Base-by-base conservation (phyloP, 2,888 invertebrate species). In the Mesochorus sp. region DNA sequence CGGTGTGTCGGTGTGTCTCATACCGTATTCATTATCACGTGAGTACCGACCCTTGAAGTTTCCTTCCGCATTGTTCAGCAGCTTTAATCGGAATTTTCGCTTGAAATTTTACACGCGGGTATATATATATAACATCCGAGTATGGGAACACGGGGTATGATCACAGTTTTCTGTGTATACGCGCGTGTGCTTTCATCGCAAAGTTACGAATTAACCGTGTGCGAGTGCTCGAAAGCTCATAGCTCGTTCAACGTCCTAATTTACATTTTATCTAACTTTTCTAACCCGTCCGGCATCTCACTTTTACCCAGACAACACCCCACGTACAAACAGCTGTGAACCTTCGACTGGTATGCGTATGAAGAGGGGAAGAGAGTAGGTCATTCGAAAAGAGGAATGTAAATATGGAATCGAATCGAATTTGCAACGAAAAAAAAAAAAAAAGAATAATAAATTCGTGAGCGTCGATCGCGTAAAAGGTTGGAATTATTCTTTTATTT, bases 51-150 rank as follows among this genome's bases (percentile, higher is more conserved):
- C 59, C 64, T 57, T 57, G 74, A 81, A 82, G 83, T 82, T 72
- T 79, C 70, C 62, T 68, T 59, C 61, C 51, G 74, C 72, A 53
- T 79, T 57, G 80, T 83, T 76, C 79, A 77, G n/a, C 79, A 82
- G 82, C 80, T 85, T 83, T 83, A 83, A 83, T 85, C 82, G 82
- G 79, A 76, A 82, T 80, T 80, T 57, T 68, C 78, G 81, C 83
- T 83, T 84, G 81, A 85, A n/a, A 85, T 85, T 83, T 82, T 82
- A 82, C 82, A 85, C 5, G 59, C 55, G 55, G 28, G 44, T 19
- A 19, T 44, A 19, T 31, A 53, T 53, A 28, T 10, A 12, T 57
- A 37, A n/a, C n/a, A n/a, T n/a, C n/a, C n/a, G n/a, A n/a, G n/a
- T n/a, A n/a, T n/a, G n/a, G n/a, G n/a, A n/a, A n/a, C n/a, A n/a